These are phyloP conservation scores for Notothenia coriiceps DNA, from an alignment of 2,113 vertebrate genomes.

Conservation along the genomic window DNA sequence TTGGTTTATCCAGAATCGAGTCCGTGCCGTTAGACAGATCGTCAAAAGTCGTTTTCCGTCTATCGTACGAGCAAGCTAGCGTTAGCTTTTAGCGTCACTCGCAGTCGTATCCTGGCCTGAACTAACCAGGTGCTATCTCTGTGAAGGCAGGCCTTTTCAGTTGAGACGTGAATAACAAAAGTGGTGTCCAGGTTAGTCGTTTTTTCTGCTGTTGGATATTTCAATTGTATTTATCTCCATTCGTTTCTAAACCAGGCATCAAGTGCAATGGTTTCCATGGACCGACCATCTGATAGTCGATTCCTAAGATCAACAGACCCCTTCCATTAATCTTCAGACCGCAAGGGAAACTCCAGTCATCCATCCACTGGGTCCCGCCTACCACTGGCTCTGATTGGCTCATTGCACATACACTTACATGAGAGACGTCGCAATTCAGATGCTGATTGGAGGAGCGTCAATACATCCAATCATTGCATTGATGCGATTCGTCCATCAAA, in stretches of 20 bases:
- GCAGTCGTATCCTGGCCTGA: conserved; percentile 71
- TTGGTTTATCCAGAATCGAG: conserved; percentile 47
- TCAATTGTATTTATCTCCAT: conserved; percentile 36
- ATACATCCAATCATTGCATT: conserved; percentile 36
- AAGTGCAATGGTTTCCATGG: conserved; percentile 55
- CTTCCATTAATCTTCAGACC: conserved; percentile 86
- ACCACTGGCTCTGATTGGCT: conserved; percentile 60
- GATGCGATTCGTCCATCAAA: conserved; percentile 71
- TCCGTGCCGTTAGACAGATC: conserved; percentile 38
- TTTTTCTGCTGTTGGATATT: conserved; percentile 10
- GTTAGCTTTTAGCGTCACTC: conserved; percentile 70
- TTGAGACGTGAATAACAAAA: conserved; percentile 36
- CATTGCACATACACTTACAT: background rate
- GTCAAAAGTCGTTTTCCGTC: conserved; percentile 49
- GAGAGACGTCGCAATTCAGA: background rate
- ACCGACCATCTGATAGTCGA: conserved; percentile 73
- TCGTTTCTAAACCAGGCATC: conserved; percentile 52
- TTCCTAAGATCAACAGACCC: conserved; percentile 80
- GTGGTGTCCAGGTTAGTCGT: conserved; percentile 20
- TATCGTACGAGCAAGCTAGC: conserved; percentile 39
- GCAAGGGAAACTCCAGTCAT: conserved; percentile 86
- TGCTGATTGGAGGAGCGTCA: conserved; percentile 64
- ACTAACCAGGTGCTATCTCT: conserved; percentile 69
- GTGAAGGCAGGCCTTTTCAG: conserved; percentile 63
- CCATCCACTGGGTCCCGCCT: conserved; percentile 68